A percentile compares a stretch with the other conserved stretches of the same genome.
These are phyloP conservation scores for Tipula helvola DNA, from an alignment of 2,888 invertebrate species.

Conservation along the genomic window DNA sequence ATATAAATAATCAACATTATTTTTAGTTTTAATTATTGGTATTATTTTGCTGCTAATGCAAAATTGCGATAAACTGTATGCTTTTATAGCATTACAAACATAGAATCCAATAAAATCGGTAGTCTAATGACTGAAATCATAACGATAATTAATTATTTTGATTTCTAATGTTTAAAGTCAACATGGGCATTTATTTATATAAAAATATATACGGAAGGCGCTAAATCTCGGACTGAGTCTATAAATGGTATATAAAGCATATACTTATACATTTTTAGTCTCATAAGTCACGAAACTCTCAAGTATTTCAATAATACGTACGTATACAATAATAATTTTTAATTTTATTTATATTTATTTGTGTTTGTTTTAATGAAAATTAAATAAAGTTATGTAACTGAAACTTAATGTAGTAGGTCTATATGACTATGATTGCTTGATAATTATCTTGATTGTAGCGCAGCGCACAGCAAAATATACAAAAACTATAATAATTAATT, in stretches of 20 bases:
- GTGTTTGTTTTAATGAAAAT: not conserved
- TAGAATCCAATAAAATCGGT: not conserved
- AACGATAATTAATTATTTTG: not conserved
- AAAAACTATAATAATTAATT: not conserved
- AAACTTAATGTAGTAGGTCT: not conserved
- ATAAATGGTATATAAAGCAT: too few relatives aligned
- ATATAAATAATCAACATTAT: not conserved
- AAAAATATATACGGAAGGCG: too few relatives aligned
- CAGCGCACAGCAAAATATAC: not conserved
- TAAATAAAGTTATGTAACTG: not conserved
- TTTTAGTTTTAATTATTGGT: not conserved
- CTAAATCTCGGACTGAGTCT: too few relatives aligned
- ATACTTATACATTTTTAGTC: not conserved
- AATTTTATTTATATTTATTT: not conserved
- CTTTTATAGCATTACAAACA: not conserved
- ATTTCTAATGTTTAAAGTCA: not conserved
- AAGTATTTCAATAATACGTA: too few relatives aligned
- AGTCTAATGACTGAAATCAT: not conserved
- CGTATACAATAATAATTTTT: not conserved
- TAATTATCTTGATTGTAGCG: not conserved
- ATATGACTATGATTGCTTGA: not conserved
- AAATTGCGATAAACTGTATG: not conserved
- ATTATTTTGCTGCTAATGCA: not conserved
- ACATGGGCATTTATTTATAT: not conserved
- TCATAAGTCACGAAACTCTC: not conserved